Base-by-base conservation (phyloP, 2,797 vertebrate genomes). In the Siniperca obscura region DNA sequence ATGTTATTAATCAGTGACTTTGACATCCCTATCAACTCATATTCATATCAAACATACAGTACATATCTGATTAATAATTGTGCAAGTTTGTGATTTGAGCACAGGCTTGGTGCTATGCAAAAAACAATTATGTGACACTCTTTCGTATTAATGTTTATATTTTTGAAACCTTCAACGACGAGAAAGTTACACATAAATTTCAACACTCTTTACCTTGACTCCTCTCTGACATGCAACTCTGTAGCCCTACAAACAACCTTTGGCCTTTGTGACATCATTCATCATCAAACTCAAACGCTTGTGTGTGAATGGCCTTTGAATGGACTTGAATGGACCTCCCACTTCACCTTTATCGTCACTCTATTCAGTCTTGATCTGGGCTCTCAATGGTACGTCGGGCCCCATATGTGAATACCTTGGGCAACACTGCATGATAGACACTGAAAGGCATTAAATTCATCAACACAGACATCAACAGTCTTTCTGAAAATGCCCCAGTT, bases 361-460 rank as follows among this genome's bases (percentile, higher is more conserved):
- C 85, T 60, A 80, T 93, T 92, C 85, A 89, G 48, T 34, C 71
- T 34, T 59, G 62, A 88, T 82, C 72, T 40, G 60, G 60, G 66
- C 82, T 71, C 82, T 87, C 76, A 70, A 85, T 86, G 80, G 78
- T 70, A 67, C 42, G 52, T 78, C 7, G 85, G 91, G 92, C 84
- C 90, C 82, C 92, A 87, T 89, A 78, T 77, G 88, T 89, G 92
- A 93, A 93, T 92, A 88, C 77, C 60, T 61, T 71, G 67, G 76
- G 61, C 83, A 80, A 74, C 80, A 30, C 64, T 56, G 76, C 81
- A 67, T 85, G 87, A 88, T 78, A 38, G 83, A 89, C 70, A 74
- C 74, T 91, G 88, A 92, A 90, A 88, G 80, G 72, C 81, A 65
- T 81, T 85, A 90, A 88, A 93, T 88, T 84, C 80, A 91, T 84